Base-by-base conservation (phyloP, 2,797 vertebrate genomes). In the Ctenopoma multispine region DNA sequence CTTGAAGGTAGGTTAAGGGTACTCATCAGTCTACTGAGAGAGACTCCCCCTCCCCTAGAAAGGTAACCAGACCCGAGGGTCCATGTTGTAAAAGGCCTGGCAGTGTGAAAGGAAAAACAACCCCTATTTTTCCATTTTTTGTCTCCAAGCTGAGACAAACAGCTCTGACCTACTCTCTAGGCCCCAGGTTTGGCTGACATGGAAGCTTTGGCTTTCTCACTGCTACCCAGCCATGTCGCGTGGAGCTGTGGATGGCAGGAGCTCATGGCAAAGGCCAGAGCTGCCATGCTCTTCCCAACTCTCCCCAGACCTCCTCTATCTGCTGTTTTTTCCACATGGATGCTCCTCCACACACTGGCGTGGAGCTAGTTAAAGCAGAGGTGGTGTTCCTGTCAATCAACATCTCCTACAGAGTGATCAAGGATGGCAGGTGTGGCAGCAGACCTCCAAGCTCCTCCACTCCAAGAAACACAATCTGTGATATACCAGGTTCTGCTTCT, bases 151-250 rank as follows among this genome's bases (percentile, higher is more conserved):
- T 77, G 73, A 54, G 74, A 71, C 23, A 71, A 89, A 87, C 82
- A 84, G 79, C 72, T 90, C 86, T 88, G 85, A 92, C 92, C 90
- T 72, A 85, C 77, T 90, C 87, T 87, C 75, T 69, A 79, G 81
- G 80, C 77, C 64, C 66, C 31, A 20, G 75, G 75, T 85, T 89
- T 92, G 87, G 88, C 90, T 87, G 86, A 90, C 87, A 88, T 69
- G 81, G 85, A 90, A 84, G 87, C 83, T 89, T 76, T 86, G 89
- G 83, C 91, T 90, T 87, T 87, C 88, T 92, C 79, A 41, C 87
- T 92, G 89, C 90, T 90, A 94, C 88, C 91, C 90, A 92, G 87
- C 90, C 89, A 90, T 94, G 91, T 91, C 88, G 43, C 83, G 85
- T 82, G 77, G 87, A 87, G 86, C 77, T 83, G 77, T 53, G 70